Base-by-base conservation (phyloP, 2,888 invertebrate species). In the Scelioninae gen. 1 region DNA sequence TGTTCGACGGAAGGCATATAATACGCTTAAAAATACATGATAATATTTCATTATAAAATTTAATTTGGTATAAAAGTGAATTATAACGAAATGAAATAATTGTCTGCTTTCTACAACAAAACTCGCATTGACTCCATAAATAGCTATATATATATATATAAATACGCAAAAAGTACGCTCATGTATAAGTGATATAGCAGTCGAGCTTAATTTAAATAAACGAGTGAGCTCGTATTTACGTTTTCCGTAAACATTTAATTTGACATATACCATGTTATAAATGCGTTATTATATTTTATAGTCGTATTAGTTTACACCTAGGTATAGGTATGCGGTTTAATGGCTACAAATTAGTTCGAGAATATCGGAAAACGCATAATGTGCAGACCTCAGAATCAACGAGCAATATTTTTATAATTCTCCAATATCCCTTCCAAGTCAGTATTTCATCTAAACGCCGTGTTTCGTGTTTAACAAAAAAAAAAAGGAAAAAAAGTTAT, bases 141-240 rank as follows among this genome's bases (percentile, higher is more conserved):
- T n/a, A n/a, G 45, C 29, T 45, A 34, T 7, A 34, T 40, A 11
- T 43, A 38, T 11, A 49, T 11, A 23, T 1, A 23, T 16, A 31
- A 13, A 32, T 3, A 51, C n/a, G 56, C 63, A 29, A 65, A 75
- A 65, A 75, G 15, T 66, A 23, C 58, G 31, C 15, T 23, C 51
- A 7, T 29, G 49, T 23, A 60, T 51, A 45, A 43, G 32, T 66
- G 34, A 62, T 77, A 62, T 62, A 38, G 34, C n/a, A n/a, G n/a
- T n/a, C n/a, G 43, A 62, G 53, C 31, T 60, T 58, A 65, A 79
- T 72, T 49, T 79, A 71, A 79, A 79, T 58, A 65, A 55, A 60
- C 45, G 60, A 77, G 23, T 7, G 32, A 45, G 45, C 56, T 63
- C 56, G 34, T 63, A 71, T 71, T 78, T 63, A 63, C 40, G 62